These are phyloP conservation scores for Heliconius hermathena DNA, from an alignment of 1,140 invertebrate species.

Conservation along the genomic window DNA sequence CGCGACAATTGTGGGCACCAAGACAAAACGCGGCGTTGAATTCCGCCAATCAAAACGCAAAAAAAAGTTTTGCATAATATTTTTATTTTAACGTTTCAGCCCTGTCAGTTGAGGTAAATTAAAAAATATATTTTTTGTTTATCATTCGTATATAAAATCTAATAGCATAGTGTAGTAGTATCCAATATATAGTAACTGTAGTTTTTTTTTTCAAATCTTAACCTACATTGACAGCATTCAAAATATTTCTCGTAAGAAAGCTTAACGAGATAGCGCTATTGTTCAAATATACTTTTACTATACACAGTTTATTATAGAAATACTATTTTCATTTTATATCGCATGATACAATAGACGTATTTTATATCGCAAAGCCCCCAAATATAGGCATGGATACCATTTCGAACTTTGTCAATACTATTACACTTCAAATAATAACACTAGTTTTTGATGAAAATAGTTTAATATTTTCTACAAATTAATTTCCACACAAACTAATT, in stretches of 20 bases:
- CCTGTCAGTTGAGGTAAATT: neutral
- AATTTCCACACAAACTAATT: no score
- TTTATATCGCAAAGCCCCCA: no score
- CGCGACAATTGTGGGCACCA: no score
- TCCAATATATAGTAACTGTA: neutral
- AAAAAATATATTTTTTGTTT: no score
- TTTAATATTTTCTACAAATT: no score
- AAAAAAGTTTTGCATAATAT: neutral
- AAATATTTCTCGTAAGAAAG: neutral
- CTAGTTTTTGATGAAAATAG: neutral
- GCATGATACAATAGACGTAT: no score
- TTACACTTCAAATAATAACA: neutral
- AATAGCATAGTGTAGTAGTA: neutral
- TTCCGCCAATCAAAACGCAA: no score
- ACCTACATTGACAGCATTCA: conserved; percentile 1
- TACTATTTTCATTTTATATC: no score
- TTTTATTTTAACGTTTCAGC: neutral
- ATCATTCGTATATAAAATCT: no score
- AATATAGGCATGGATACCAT: neutral
- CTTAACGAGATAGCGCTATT: neutral
- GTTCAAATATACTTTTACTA: no score
- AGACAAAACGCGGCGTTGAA: no score
- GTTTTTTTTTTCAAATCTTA: neutral
- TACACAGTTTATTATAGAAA: no score
- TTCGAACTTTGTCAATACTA: neutral